Evolutionary conservation across 2,113 vertebrate genomes (phyloP).

Genomic region (Lepisosteus oculatus): DNA sequence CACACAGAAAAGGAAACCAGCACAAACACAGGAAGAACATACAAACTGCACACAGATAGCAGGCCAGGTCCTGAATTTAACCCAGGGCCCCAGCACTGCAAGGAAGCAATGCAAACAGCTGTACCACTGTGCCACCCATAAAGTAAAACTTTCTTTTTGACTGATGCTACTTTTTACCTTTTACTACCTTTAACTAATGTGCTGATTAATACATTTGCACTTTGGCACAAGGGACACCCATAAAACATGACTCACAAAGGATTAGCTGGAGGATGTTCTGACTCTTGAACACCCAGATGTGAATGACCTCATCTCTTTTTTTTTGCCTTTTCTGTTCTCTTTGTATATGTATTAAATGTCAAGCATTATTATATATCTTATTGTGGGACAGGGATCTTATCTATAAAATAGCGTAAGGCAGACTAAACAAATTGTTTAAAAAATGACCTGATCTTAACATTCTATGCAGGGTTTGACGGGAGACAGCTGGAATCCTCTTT

Average conservation of each 20-base stretch:
- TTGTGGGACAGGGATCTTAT: background rate
- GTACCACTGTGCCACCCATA: no score
- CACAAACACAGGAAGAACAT: no score
- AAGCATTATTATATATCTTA: background rate
- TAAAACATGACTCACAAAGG: background rate
- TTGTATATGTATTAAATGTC: slow-evolving; percentile 1
- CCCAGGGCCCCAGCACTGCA: no score
- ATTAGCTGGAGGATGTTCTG: background rate
- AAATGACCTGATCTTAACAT: background rate
- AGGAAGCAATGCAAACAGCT: no score
- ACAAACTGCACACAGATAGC: no score
- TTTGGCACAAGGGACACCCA: no score
- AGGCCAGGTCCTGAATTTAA: no score
- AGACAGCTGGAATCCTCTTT: background rate
- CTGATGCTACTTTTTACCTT: no score
- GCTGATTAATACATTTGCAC: slow-evolving; percentile 5
- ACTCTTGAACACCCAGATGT: background rate
- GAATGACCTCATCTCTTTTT: slow-evolving; percentile 2
- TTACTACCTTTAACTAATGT: background rate
- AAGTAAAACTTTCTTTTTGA: background rate
- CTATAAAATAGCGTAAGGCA: slow-evolving; percentile 7
- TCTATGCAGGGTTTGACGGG: background rate
- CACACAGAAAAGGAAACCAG: no score
- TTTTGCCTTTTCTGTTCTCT: background rate
- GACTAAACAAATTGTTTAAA: slow-evolving; percentile 17